Evolutionary conservation across 2,113 vertebrate species (phyloP).

Genomic region (Eidolon helvum): DNA sequence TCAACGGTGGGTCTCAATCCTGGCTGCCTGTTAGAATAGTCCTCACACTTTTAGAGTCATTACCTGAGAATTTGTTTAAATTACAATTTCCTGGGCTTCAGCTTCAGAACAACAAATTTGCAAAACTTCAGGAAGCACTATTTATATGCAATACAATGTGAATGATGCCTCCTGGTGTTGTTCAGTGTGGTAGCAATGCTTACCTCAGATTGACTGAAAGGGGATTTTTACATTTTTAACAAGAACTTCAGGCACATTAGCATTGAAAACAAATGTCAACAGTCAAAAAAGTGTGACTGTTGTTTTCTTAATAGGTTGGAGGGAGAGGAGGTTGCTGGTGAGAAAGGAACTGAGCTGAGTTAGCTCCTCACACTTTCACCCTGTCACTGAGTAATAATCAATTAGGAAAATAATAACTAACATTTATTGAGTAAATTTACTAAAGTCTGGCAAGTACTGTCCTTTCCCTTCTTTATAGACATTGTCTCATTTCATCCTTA

Average conservation of each 20-base stretch:
- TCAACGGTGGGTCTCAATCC: not conserved
- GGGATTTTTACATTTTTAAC: slow-evolving; percentile 59
- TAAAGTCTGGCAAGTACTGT: not conserved
- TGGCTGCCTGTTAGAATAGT: not conserved
- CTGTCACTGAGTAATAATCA: not conserved
- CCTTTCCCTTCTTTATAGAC: not conserved
- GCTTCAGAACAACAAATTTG: slow-evolving; percentile 31
- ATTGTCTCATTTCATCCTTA: not conserved
- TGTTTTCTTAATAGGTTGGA: not conserved
- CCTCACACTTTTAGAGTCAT: not conserved
- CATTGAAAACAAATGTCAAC: slow-evolving; percentile 30
- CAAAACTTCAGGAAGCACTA: slow-evolving; percentile 63
- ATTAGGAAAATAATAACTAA: slow-evolving; percentile 6
- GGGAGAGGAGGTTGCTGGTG: not conserved
- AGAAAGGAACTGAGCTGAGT: not conserved
- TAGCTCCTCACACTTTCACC: not conserved
- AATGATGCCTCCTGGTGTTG: slow-evolving; percentile 73
- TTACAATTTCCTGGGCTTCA: slow-evolving; percentile 57
- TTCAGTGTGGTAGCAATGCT: slow-evolving; percentile 17
- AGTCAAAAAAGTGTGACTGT: not conserved
- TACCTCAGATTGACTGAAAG: not conserved
- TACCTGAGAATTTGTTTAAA: slow-evolving; percentile 52
- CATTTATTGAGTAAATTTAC: not conserved
- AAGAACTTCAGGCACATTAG: slow-evolving; percentile 43
- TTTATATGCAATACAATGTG: slow-evolving; percentile 57